Evolutionary conservation across 2,113 vertebrate species (phyloP), one percentile per base, ranked within the genome.

Genomic region (Machaerirhynchus nigripectus): DNA sequence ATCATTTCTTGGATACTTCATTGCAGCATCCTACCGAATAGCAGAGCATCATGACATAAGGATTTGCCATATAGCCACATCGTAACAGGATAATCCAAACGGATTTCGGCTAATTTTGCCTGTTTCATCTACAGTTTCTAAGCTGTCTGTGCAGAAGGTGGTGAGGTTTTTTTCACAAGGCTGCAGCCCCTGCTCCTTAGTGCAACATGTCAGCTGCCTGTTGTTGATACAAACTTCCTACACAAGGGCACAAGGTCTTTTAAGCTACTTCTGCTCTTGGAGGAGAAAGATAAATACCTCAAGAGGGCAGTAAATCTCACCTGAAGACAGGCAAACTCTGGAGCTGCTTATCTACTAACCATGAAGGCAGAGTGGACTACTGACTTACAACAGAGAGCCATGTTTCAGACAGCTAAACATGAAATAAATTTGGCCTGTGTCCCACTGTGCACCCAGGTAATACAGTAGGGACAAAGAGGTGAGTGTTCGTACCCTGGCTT

Each of bases 251-350:
- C 28, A 37, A 89, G 70, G 76, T 89, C 85, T 88, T 88, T 50
- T 46, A 59, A 93, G 35, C 37, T 83, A 33, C 42, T 37, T 63
- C 70, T 71, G 33, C 53, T 96, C 68, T 74, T 70, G 67, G 27
- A 94, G 63, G 37, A 92, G 83, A 77, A 90, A 90, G 46, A 90
- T 53, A 70, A 95, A 95, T 80, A 74, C 86, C 85, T 93, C 83
- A 86, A 94, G 83, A 92, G 79, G 94, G 88, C 90, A 95, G 83
- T 93, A 96, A 97, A 97, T 93, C 79, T 95, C 86, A 50, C 42
- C 59, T 90, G 95, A 93, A 90, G 88, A 95, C 88, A 95, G 33
- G 42, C 59, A 63, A 30, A 74, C 42, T 74, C 90, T 93, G 84
- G 78, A 95, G 74, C 19, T 90, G 49, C 31, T 93, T 93, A 76